These are phyloP conservation scores for Zaprionus lachaisei DNA, from an alignment of 1,140 invertebrate genomes.

Conservation along the genomic window DNA sequence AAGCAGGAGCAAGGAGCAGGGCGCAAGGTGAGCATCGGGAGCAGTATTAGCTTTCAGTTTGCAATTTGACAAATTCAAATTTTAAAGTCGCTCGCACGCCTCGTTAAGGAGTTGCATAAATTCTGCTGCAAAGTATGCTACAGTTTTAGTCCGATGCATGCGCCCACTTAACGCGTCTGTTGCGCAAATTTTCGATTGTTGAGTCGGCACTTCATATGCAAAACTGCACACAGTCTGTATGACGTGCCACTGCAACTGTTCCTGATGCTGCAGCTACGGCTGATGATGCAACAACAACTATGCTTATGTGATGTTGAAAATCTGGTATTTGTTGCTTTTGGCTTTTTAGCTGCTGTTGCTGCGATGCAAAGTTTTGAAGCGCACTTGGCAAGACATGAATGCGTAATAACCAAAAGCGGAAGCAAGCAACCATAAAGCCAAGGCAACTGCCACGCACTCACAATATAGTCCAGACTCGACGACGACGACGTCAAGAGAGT, in stretches of 20 bases:
- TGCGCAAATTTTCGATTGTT: conserved; percentile 80
- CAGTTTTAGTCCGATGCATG: conserved; percentile 54
- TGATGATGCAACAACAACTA: conserved; percentile 34
- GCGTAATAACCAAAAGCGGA: conserved; percentile 82
- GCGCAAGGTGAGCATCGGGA: background rate
- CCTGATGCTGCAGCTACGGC: conserved; percentile 5
- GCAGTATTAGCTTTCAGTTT: background rate
- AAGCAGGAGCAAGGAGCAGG: background rate
- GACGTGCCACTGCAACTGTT: conserved; percentile 33
- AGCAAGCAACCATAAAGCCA: conserved; percentile 79
- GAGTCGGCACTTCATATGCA: conserved; percentile 79
- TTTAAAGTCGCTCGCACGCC: conserved; percentile 29
- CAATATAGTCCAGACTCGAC: conserved; percentile 26
- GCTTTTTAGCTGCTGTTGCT: conserved; percentile 59
- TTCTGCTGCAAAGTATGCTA: conserved; percentile 69
- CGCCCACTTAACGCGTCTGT: conserved; percentile 76
- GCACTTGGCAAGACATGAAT: conserved; percentile 81
- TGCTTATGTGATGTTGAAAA: conserved; percentile 58
- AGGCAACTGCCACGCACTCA: conserved; percentile 47
- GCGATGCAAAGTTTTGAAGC: conserved; percentile 71
- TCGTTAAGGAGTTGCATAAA: conserved; percentile 69
- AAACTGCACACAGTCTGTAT: conserved; percentile 59
- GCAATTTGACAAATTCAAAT: conserved; percentile 28
- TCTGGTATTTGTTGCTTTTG: conserved; percentile 78
- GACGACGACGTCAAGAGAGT: conserved; percentile 8